Base-by-base conservation (phyloP, 2,113 vertebrate species). In the Ammospiza caudacuta region DNA sequence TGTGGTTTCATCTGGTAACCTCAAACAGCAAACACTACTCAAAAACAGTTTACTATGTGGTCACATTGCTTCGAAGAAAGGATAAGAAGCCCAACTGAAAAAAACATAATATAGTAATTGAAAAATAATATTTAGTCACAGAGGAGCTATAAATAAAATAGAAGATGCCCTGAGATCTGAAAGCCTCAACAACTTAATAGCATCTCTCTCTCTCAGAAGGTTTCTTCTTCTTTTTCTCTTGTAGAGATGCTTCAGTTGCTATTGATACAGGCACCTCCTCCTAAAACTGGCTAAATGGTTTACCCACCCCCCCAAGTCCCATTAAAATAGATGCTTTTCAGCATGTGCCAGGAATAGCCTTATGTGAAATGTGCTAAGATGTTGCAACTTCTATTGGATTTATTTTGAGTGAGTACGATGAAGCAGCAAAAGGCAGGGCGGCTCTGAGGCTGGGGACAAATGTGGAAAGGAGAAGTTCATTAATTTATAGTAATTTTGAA, bases 1-100 rank as follows among this genome's bases (percentile, higher is more conserved):
- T 82, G 87, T 80, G 95, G 96, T 95, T 96, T 96, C 70, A 25
- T 28, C 72, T 95, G 43, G 69, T 92, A 90, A 97, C 94, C 95
- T 95, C 96, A 97, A 95, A 58, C 90, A 93, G 83, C 37, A 80
- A 96, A 83, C 14, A 3, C 85, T 82, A 91, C 94, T 92, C 92
- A 87, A 82, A 97, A 94, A 80, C 95, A 91, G 80, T 89, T 92
- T 89, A 84, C 80, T 68, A 0, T 66, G 63, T 2, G 80, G 92
- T 74, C 39, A 49, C 1, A 2, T 79, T 83, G 41, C 84, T 94
- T 95, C 33, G 6, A 88, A 94, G 85, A 74, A 76, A 92, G 79
- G 64, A 41, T 81, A 86, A 81, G 68, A 57, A 93, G 28, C 20
- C 35, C 83, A 94, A 90, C 83, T 49, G 76, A 72, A 88, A 72